Evolutionary conservation across 2,113 vertebrate species (phyloP).

Genomic region (Rousettus leschenaultii): DNA sequence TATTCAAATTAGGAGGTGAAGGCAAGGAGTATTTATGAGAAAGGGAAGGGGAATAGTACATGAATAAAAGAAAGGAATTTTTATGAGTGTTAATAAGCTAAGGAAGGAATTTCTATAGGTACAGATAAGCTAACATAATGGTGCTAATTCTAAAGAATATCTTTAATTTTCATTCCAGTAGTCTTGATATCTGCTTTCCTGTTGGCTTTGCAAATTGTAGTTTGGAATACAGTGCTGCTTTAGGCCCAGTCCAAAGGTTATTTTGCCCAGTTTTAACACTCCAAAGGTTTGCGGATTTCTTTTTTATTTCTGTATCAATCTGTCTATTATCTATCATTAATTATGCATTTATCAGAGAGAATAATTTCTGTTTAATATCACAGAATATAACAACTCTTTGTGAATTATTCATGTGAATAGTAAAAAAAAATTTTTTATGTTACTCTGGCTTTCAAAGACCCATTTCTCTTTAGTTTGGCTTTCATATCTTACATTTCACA

Average conservation of each 20-base stretch:
- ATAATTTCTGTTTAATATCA: not conserved
- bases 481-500: not conserved
- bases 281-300: too few relatives aligned
- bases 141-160: not conserved
- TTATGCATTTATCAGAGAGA: not conserved
- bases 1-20: not conserved
- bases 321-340: not conserved
- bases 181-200: not conserved
- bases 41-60: not conserved
- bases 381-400: not conserved
- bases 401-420: not conserved
- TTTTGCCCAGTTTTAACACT: not conserved
- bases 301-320: too few relatives aligned
- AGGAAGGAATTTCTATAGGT: not conserved
- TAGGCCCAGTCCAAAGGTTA: not conserved
- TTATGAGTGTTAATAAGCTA: not conserved
- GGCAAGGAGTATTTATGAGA: not conserved
- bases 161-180: not conserved
- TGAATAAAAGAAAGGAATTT: not conserved
- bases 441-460: not conserved
- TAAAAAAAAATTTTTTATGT: not conserved
- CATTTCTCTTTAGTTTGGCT: not conserved
- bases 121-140: not conserved
- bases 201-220: not conserved
- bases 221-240: not conserved